Base-by-base conservation (phyloP, 64 coral and sea anemone species). In the Astreopora myriophthalma region DNA sequence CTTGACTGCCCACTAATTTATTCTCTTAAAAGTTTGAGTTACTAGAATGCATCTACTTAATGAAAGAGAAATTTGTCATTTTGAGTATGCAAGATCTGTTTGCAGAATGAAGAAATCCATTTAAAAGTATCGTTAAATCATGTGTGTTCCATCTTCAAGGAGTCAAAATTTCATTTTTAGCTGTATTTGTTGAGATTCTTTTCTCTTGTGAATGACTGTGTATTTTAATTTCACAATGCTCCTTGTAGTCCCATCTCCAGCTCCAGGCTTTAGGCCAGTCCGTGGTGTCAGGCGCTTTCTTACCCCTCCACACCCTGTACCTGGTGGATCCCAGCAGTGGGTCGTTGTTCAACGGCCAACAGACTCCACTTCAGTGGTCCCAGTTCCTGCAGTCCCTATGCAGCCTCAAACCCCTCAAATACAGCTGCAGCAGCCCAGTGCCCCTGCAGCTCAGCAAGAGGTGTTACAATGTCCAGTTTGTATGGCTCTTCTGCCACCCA, bases 401-500 rank as follows among this genome's bases (percentile, higher is more conserved):
- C 75, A 52, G 44, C 75, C 75, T 22, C 75, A 28, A 1, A 31
- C 8, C 7, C 28, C 33, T 8, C 31, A 30, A 20, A 5, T 79
- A 52, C 75, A 79, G 75, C 46, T 46, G 6, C 25, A 16, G 16
- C 79, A 37, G 25, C 79, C 79, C 23, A 63, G 33, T 37, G 57
- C 79, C 79, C 79, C 57, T 0, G 33, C 19, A 23, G 29, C 33
- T 1, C 32, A 83, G 20, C 16, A 28, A 1, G 79, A 83, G 34
- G 57, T 64, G 3, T 22, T 8, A 5, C 79, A 65, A 33, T 83
- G 79, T 23, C 79, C 79, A 20, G 79, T 83, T 38, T 83, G 79
- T 65, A 83, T 36, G 57, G 79, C 79, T 24, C 79, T 83, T 83
- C 58, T 83, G 20, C 79, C 79, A 9, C 79, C 79, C 30, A 83